Evolutionary conservation across 2,888 invertebrate species (phyloP).

Genomic region (Caenorhabditis panamensis): DNA sequence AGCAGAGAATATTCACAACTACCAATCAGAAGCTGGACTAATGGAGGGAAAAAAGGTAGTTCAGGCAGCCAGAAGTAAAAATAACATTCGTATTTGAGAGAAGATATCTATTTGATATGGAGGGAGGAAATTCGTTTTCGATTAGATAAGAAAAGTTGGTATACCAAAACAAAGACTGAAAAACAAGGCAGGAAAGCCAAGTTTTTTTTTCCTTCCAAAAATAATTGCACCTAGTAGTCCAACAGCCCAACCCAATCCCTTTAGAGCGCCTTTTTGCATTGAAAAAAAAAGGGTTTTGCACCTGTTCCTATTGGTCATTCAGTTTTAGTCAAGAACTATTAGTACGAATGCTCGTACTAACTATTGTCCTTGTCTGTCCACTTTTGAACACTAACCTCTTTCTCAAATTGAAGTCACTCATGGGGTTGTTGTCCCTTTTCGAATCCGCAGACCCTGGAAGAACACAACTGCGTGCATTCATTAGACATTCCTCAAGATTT

Average conservation of each 20-base stretch:
- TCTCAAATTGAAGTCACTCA: slow-evolving; percentile 61
- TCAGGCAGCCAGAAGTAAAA: no score
- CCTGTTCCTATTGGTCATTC: slow-evolving; percentile 16
- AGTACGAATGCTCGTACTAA: slow-evolving; percentile 7
- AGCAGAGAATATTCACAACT: background rate
- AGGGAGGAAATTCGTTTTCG: background rate
- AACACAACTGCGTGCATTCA: background rate
- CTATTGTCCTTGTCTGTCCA: slow-evolving; percentile 3
- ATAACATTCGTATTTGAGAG: background rate
- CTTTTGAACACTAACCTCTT: slow-evolving; percentile 53
- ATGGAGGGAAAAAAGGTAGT: no score
- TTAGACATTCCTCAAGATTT: background rate
- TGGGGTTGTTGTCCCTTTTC: slow-evolving; percentile 62
- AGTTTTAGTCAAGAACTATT: slow-evolving; percentile 31
- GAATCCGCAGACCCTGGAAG: slow-evolving; percentile 48
- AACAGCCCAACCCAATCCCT: background rate
- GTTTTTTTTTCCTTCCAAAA: background rate
- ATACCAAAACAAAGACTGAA: background rate
- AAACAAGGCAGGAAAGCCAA: background rate
- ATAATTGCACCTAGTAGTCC: slow-evolving; percentile 30
- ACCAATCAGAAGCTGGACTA: no score
- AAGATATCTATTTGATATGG: background rate
- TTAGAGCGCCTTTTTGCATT: background rate
- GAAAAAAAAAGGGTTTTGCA: slow-evolving; percentile 14
- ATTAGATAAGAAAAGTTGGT: background rate